Percentiles rank a stretch among this genome's conserved stretches.
These are phyloP conservation scores for Schlechtendalia chinensis DNA, from an alignment of 1,140 invertebrate genomes.

Conservation along the genomic window DNA sequence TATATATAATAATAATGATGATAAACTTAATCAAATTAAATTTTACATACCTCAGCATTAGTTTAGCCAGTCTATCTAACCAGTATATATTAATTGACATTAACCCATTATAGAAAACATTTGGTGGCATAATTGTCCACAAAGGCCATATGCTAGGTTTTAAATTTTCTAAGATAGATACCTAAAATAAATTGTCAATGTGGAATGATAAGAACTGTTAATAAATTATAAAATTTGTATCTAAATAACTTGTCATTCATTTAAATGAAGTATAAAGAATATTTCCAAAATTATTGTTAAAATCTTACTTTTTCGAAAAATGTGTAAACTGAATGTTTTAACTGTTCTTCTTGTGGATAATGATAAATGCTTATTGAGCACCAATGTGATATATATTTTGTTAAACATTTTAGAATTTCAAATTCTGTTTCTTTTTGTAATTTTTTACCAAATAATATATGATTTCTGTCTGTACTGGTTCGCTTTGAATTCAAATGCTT, in stretches of 20 bases:
- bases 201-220: no score
- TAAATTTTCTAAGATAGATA: slow-evolving; percentile 29
- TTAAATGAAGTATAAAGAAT: not conserved
- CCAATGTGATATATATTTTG: slow-evolving; percentile 30
- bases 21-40: no score
- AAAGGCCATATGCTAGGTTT: slow-evolving; percentile 1
- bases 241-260: no score
- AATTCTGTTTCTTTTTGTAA: slow-evolving; percentile 32
- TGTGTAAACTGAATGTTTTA: slow-evolving; percentile 33
- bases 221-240: no score
- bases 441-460: slow-evolving; percentile 20
- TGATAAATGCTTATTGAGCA: slow-evolving; percentile 38
- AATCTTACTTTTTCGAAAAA: slow-evolving; percentile 45
- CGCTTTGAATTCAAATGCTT: slow-evolving; percentile 36
- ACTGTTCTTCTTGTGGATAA: slow-evolving; percentile 37
- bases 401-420: slow-evolving; percentile 43
- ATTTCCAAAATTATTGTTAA: not conserved
- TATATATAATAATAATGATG: no score
- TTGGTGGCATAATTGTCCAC: slow-evolving; percentile 40
- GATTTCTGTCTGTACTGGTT: not conserved
- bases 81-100: slow-evolving; percentile 40
- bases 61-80: slow-evolving; percentile 36
- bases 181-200: slow-evolving; percentile 1
- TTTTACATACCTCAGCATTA: slow-evolving; percentile 18
- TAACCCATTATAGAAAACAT: slow-evolving; percentile 36